Evolutionary conservation across 1,140 invertebrate genomes (phyloP).

Genomic region (Periplaneta americana): DNA sequence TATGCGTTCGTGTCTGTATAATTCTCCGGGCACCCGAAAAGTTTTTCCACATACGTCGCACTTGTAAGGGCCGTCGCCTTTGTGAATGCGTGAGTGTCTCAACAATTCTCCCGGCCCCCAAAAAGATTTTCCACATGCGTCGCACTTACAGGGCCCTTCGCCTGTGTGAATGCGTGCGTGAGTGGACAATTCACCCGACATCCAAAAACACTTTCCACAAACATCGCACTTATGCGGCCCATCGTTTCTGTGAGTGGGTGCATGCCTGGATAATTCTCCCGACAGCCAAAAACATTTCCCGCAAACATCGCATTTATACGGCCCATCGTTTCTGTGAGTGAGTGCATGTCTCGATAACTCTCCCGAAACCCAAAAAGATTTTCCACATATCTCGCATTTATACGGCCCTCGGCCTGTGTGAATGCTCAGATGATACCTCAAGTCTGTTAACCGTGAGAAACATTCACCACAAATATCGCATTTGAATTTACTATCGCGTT

Average conservation of each 20-base stretch:
- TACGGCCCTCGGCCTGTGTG: too few relatives aligned
- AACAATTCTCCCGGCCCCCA: neutral
- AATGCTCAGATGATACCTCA: too few relatives aligned
- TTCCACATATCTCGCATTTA: too few relatives aligned
- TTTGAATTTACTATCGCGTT: too few relatives aligned
- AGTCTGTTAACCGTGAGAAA: too few relatives aligned
- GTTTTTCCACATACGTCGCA: neutral
- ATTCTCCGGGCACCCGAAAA: neutral
- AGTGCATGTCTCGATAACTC: too few relatives aligned
- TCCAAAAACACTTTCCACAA: neutral
- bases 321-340: neutral
- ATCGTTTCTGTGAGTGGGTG: neutral
- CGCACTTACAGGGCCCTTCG: neutral
- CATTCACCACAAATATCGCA: too few relatives aligned
- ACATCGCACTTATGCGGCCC: neutral
- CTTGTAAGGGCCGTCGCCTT: neutral
- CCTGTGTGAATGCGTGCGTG: neutral
- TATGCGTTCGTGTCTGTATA: neutral
- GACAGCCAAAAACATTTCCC: neutral
- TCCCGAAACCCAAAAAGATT: too few relatives aligned
- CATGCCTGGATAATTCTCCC: neutral
- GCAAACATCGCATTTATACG: neutral
- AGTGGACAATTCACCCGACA: neutral
- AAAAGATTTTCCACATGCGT: neutral
- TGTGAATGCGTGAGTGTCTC: neutral